A percentile compares a stretch with the other conserved stretches of the same genome.
Evolutionary conservation across 2,888 invertebrate species (phyloP).

Genomic region (Formica aserva): DNA sequence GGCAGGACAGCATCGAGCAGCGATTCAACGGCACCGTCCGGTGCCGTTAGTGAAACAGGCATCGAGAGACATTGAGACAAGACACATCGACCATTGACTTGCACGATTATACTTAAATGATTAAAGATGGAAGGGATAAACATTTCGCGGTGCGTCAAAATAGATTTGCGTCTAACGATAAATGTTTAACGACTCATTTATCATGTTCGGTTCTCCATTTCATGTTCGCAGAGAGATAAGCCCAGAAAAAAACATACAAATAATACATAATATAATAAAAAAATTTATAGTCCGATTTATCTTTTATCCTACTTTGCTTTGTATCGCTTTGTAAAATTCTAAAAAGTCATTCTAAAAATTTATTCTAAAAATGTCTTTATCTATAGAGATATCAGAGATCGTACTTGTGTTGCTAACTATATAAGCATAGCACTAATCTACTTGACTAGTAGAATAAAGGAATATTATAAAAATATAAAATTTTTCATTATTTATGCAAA

Average conservation of each 20-base stretch:
- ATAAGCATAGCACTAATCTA: conserved; percentile 32
- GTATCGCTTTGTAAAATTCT: background rate
- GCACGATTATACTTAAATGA: conserved; percentile 66
- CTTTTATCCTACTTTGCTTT: conserved; percentile 1
- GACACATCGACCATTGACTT: conserved; percentile 80
- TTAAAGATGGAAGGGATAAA: conserved; percentile 33
- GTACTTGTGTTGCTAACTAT: conserved; percentile 20
- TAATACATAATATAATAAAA: background rate
- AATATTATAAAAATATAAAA: background rate
- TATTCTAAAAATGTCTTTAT: conserved; percentile 23
- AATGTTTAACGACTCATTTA: background rate
- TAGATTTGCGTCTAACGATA: background rate
- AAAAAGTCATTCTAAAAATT: conserved; percentile 18
- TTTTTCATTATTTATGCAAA: background rate
- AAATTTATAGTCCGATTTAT: background rate
- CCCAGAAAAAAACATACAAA: background rate
- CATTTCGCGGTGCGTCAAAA: conserved; percentile 26
- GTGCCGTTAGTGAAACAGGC: conserved; percentile 76
- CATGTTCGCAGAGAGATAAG: background rate
- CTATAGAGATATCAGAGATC: conserved; percentile 19
- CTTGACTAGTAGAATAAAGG: background rate
- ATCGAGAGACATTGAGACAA: conserved; percentile 80
- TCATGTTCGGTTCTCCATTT: background rate
- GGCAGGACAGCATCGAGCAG: conserved; percentile 83
- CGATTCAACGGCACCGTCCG: conserved; percentile 80